Conservation (phyloP, 2,888 invertebrate genomes). For the Volucella inflata region DNA sequence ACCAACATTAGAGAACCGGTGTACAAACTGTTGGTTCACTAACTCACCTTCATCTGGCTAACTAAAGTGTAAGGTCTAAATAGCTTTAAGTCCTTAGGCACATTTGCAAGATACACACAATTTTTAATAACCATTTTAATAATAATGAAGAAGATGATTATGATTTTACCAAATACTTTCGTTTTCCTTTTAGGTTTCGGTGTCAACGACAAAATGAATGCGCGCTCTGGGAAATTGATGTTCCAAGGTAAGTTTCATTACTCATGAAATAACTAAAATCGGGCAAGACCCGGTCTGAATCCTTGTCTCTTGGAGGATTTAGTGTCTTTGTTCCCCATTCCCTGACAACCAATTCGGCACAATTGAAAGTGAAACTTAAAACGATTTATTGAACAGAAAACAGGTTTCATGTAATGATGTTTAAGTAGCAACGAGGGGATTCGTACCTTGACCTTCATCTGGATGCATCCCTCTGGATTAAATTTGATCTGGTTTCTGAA, state of each 20-base stretch:
- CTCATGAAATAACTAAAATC: neutral
- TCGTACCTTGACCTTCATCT: slow-evolving; percentile 52
- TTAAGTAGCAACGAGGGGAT: neutral
- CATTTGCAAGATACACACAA: slow-evolving; percentile 1
- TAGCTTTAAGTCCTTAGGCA: slow-evolving; percentile 16
- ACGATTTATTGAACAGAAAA: slow-evolving; percentile 25
- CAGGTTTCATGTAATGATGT: neutral
- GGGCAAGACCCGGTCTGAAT: neutral
- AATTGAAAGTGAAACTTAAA: slow-evolving; percentile 32
- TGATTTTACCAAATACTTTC: slow-evolving; percentile 10
- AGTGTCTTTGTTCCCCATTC: neutral
- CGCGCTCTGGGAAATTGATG: slow-evolving; percentile 47
- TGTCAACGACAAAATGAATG: slow-evolving; percentile 56
- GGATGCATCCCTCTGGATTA: slow-evolving; percentile 1
- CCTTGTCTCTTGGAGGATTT: neutral
- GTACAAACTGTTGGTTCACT: too few species aligned
- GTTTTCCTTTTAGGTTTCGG: slow-evolving; percentile 56
- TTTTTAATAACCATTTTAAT: neutral
- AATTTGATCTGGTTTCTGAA: neutral
- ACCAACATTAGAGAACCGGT: too few species aligned
- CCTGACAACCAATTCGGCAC: neutral
- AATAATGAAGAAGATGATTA: slow-evolving; percentile 10
- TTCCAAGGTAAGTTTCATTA: slow-evolving; percentile 56
- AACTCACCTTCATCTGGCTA: neutral
- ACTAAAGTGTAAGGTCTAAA: neutral